Evolutionary conservation across 1,140 invertebrate genomes (phyloP), one percentile per base, ranked within the genome.

Genomic region (Arion vulgaris): DNA sequence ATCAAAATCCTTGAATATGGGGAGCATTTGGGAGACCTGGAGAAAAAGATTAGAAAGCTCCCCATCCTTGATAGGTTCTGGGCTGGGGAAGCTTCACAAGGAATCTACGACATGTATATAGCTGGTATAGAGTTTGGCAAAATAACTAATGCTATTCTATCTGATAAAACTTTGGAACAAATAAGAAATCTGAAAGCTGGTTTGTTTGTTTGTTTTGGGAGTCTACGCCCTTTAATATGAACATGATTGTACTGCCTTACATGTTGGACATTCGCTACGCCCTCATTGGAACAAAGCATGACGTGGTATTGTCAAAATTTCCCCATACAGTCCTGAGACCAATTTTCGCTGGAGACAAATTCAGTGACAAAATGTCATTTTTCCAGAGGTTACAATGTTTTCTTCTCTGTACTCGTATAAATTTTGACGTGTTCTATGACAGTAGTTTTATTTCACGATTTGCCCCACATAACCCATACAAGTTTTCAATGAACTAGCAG

Each of bases 191-290:
- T 84, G 0, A 32, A 66, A 15, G 80, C 83, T 5, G 80, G 82
- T 38, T 73, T 84, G 0, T 45, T 83, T 32, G 72, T 86, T 38
- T n/a, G n/a, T n/a, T n/a, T n/a, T 32, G 85, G 0, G 85, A 86
- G 49, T 53, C 45, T n/a, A 34, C 57, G 0, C 72, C 76, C 13
- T 66, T 74, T 19, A 38, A 53, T 23, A 72, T 41, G 32, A 83
- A 71, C 38, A 49, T 85, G 66, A n/a, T 71, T 1, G 57, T 84
- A 19, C 69, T 85, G 0, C 76, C 86, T 0, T 85, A 86, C 57
- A 80, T 53, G 38, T 51, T 85, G 26, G 77, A 74, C 23, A 73
- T 85, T 26, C 82, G 82, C 0, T 85, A 80, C 45, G 79, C 77
- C 17, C 68, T 82, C 26, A 26, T 83, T 26, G 84, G 84, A 0